Conservation (phyloP, 1,140 invertebrate species). For the Wasmannia auropunctata region DNA sequence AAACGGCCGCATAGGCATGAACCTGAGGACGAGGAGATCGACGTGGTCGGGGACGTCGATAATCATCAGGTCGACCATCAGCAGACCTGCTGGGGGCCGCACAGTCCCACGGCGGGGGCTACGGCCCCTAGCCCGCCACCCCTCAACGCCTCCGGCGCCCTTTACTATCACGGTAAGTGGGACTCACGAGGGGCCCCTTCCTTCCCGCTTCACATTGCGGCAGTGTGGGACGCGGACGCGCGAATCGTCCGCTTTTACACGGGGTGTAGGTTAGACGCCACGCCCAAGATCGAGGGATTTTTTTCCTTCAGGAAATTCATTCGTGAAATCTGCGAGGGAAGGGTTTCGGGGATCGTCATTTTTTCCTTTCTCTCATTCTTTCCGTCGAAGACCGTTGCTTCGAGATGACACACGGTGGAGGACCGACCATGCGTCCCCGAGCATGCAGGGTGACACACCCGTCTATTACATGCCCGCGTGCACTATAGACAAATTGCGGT, state of each 20-base stretch:
- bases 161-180: constrained; percentile 89
- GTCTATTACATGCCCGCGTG: constrained; percentile 61
- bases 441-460: constrained; percentile 66
- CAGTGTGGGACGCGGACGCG: not conserved
- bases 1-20: constrained; percentile 80
- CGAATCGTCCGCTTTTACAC: constrained; percentile 13
- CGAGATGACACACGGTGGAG: not conserved
- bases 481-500: constrained; percentile 70
- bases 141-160: constrained; percentile 86
- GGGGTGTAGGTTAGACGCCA: constrained; percentile 37
- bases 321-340: not conserved
- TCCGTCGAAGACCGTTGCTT: not conserved
- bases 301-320: not conserved
- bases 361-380: not conserved
- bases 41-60: constrained; percentile 89
- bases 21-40: constrained; percentile 92
- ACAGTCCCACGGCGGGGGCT: constrained; percentile 90
- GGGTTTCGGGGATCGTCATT: not conserved
- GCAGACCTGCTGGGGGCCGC: constrained; percentile 89
- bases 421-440: constrained; percentile 62
- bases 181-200: not conserved
- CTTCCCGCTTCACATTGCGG: not conserved
- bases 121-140: constrained; percentile 91
- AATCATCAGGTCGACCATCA: constrained; percentile 75
- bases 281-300: constrained; percentile 16